Base-by-base conservation (phyloP, 30 jellyfish, hydroid and myxozoan genomes). In the Catostylus mosaicus region DNA sequence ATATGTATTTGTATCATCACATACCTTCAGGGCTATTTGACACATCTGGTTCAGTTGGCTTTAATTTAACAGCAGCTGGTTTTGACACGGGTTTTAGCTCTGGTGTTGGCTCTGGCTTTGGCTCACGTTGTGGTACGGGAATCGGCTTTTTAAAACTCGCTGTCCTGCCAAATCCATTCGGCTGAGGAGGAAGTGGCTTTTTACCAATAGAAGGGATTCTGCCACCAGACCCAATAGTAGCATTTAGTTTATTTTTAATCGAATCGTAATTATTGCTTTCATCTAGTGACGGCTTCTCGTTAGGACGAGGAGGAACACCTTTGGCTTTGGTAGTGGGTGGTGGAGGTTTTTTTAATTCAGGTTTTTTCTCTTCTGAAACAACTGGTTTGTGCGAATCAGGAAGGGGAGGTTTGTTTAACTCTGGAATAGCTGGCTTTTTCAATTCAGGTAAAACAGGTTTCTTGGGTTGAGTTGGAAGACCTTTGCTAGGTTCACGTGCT, bases 271-370 rank as follows among this genome's bases (percentile, higher is more conserved):
- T 20, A 30, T n/a, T 30, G 61, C 30, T 63, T 5, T 78, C 82
- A 8, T 78, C 82, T 31, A 37, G 73, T 2, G 51, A 35, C 26
- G 92, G 92, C 36, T 69, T 61, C 22, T 82, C 86, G 30, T 14
- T 66, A 20, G 92, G 86, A 20, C 77, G 75, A 3, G 85, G 92
- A 10, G 85, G 85, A 33, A 69, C 81, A 2, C 80, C 78, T 30
- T 69, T 82, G 26, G 30, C 35, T 57, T 82, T 82, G 22, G 92
- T 36, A 29, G 50, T 63, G 16, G 96, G 96, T 20, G 96, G 91
- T 10, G 97, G 93, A 33, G 96, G 91, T 33, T 80, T 88, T 43
- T 80, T 88, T 18, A 80, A 29, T 18, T 89, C 69, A 33, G 59
- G 34, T 19, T 34, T 34, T 29, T 56, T n/a, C 1, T 22, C 71